These are phyloP conservation scores for Hypsibius dujardini DNA, from an alignment of 1,140 invertebrate genomes.

Conservation along the genomic window DNA sequence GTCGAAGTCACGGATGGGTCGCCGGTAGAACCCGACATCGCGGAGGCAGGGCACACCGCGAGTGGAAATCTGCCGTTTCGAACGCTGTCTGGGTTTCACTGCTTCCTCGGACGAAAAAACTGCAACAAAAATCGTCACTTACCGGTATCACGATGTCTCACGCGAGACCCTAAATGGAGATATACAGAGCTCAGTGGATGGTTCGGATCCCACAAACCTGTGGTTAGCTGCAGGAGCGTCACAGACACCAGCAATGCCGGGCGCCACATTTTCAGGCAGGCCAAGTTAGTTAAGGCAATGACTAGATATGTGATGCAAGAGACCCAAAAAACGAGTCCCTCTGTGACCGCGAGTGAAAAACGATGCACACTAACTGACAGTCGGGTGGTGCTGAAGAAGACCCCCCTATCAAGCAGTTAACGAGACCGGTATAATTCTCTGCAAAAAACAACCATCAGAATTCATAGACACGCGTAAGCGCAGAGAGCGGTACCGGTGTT, in stretches of 20 bases:
- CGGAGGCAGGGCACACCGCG: neutral
- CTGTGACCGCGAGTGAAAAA: neutral
- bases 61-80: neutral
- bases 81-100: neutral
- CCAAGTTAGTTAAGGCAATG: neutral
- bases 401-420: neutral
- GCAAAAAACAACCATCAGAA: too few species aligned
- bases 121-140: neutral
- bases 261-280: neutral
- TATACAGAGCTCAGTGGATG: neutral
- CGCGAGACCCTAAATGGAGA: neutral
- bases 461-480: too few species aligned
- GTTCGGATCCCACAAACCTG: neutral
- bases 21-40: neutral
- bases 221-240: neutral
- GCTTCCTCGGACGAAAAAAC: neutral
- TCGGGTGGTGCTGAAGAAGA: neutral
- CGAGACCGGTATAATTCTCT: neutral
- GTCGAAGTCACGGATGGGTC: neutral
- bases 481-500: too few species aligned
- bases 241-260: neutral
- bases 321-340: neutral
- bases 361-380: neutral
- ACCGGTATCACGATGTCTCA: neutral
- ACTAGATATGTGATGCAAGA: neutral